Evolutionary conservation across 2,888 invertebrate genomes (phyloP).

Genomic region (Cerceris rybyensis): DNA sequence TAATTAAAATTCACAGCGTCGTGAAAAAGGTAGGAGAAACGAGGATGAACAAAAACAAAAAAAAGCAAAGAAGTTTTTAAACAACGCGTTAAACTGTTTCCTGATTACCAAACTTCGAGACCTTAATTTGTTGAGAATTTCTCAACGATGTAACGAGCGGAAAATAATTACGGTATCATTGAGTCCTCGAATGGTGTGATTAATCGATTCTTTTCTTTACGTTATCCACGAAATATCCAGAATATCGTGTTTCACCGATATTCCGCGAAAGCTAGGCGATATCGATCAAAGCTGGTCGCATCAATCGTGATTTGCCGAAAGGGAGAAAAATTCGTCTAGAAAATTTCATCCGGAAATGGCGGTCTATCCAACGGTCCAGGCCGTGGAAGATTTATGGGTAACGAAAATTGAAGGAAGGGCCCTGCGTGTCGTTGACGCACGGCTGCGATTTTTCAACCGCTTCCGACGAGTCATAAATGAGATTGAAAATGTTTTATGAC

Average conservation of each 20-base stretch:
- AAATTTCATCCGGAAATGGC: neutral
- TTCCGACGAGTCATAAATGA: slow-evolving; percentile 42
- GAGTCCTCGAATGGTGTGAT: neutral
- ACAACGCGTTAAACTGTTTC: neutral
- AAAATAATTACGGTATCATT: neutral
- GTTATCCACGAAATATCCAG: neutral
- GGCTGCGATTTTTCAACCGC: slow-evolving; percentile 42
- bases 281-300: neutral
- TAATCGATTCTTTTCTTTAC: neutral
- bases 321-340: neutral
- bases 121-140: neutral
- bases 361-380: neutral
- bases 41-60: neutral
- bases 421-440: slow-evolving; percentile 33
- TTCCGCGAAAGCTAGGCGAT: neutral
- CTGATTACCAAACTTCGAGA: neutral
- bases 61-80: neutral
- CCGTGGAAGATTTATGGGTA: slow-evolving; percentile 29
- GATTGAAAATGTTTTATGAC: slow-evolving; percentile 45
- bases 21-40: neutral
- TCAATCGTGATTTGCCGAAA: slow-evolving; percentile 2
- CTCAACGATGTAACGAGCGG: neutral
- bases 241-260: neutral
- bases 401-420: slow-evolving; percentile 39
- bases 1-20: neutral